Conservation (phyloP, 2,113 vertebrate genomes). For the Mirounga angustirostris region DNA sequence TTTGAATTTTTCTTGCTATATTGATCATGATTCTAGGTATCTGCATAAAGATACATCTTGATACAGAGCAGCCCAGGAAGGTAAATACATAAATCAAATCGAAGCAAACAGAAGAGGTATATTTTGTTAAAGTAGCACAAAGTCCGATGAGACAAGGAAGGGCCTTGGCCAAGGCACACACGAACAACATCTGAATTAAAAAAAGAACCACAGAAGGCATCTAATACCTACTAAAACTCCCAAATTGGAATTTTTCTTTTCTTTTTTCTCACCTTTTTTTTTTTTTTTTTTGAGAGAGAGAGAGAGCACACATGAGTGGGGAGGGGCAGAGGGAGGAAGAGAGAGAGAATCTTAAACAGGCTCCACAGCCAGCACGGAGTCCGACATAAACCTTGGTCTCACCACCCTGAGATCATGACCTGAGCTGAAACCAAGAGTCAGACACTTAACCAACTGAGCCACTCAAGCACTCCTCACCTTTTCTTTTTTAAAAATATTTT, state of each 20-base stretch:
- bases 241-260: background rate
- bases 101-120: background rate
- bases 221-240: background rate
- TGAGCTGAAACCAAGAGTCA: background rate
- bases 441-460: background rate
- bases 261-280: background rate
- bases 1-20: background rate
- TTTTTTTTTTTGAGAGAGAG: background rate
- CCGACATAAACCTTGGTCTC: background rate
- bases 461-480: background rate
- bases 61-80: background rate
- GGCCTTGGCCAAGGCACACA: background rate
- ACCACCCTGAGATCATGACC: background rate
- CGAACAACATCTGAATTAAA: background rate
- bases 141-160: background rate
- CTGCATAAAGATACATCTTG: background rate
- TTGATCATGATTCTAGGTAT: background rate
- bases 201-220: background rate
- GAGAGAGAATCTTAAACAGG: background rate
- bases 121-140: slow-evolving; percentile 18
- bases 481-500: background rate
- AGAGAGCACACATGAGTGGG: background rate
- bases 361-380: background rate
- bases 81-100: slow-evolving; percentile 41
- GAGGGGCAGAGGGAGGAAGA: background rate